Evolutionary conservation across 2,888 invertebrate species (phyloP).

Genomic region (Gibbula magus): DNA sequence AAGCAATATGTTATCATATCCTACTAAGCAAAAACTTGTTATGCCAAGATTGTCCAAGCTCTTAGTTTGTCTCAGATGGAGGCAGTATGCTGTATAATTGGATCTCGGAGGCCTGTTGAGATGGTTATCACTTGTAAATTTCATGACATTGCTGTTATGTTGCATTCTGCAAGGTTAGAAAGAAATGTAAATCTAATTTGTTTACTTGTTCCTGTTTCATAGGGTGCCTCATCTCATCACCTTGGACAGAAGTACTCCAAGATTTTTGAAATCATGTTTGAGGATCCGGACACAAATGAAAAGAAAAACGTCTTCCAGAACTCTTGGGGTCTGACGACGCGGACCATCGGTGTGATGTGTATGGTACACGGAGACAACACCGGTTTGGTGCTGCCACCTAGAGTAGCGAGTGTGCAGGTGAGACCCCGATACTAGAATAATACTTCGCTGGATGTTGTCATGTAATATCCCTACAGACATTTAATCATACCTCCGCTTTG

Average conservation of each 20-base stretch:
- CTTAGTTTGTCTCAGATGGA: no score
- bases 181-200: background rate
- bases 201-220: background rate
- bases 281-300: slow-evolving; percentile 89
- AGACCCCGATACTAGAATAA: background rate
- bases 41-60: no score
- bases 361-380: slow-evolving; percentile 96
- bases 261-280: slow-evolving; percentile 98
- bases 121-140: no score
- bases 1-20: no score
- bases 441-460: no score
- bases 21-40: no score
- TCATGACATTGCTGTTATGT: no score
- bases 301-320: slow-evolving; percentile 91
- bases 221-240: slow-evolving; percentile 97
- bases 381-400: slow-evolving; percentile 95
- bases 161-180: no score
- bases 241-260: slow-evolving; percentile 99
- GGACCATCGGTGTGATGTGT: slow-evolving; percentile 89
- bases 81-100: no score
- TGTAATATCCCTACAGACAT: no score
- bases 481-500: no score
- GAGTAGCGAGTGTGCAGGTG: slow-evolving; percentile 89
- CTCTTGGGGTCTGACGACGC: slow-evolving; percentile 98
- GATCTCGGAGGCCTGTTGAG: no score